phyloP scores from a whole-genome alignment of 2,113 vertebrate genomes.

The Sinocyclocheilus rhinocerous region DNA sequence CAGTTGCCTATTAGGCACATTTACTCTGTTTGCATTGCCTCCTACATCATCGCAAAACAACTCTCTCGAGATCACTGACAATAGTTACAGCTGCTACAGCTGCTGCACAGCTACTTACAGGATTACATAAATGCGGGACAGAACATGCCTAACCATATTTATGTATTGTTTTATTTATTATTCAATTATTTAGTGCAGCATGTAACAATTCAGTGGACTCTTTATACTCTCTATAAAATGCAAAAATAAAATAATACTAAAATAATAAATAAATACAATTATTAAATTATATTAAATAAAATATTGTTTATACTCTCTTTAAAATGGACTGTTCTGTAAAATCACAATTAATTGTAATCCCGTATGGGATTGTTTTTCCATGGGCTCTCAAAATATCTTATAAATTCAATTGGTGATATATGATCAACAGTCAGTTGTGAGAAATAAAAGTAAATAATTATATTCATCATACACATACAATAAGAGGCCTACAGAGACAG shows the following conservation, averaged over 20 bases:
- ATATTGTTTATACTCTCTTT: not conserved
- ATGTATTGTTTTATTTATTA: conserved; percentile 17
- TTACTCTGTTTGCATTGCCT: no score
- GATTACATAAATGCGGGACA: conserved; percentile 79
- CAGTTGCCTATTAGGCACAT: no score
- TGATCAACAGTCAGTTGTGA: not conserved
- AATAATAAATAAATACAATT: no score
- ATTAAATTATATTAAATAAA: no score
- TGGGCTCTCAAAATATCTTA: not conserved
- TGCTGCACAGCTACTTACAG: conserved; percentile 79
- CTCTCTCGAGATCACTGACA: no score
- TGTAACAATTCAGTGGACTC: not conserved
- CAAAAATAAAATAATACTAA: no score
- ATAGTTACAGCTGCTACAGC: conserved; percentile 6
- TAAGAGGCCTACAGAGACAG: not conserved
- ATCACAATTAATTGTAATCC: not conserved
- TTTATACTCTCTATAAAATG: not conserved
- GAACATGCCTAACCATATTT: conserved; percentile 71
- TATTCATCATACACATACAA: not conserved
- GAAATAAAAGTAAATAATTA: not conserved
- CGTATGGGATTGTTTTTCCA: not conserved
- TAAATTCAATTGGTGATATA: not conserved
- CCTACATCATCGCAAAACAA: no score
- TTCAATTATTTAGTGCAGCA: not conserved
- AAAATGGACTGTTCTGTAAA: not conserved